phyloP scores from a whole-genome alignment of 2,797 vertebrate genomes.

The Austrolebias charrua region DNA sequence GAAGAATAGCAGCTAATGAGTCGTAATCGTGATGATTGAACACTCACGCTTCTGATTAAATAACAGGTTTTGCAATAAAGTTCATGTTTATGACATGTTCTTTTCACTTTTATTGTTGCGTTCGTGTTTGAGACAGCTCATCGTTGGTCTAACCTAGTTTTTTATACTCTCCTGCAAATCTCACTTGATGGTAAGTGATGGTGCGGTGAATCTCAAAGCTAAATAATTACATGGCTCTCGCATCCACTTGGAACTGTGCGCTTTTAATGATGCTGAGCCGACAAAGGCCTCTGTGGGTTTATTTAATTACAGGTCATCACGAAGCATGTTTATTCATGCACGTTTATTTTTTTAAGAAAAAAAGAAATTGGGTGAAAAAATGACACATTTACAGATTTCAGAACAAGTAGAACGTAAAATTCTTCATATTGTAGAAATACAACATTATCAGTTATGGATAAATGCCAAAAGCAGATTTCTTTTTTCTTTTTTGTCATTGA shows the following conservation, averaged over 20 bases:
- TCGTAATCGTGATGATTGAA: slow-evolving; percentile 33
- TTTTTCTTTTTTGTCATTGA: neutral
- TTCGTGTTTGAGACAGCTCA: neutral
- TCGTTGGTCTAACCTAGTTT: slow-evolving; percentile 5
- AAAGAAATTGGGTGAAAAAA: neutral
- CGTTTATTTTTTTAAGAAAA: slow-evolving; percentile 2
- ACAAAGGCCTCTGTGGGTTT: slow-evolving; percentile 46
- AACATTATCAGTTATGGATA: neutral
- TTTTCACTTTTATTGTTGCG: neutral
- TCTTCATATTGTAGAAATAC: neutral
- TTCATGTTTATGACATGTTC: neutral
- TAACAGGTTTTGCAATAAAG: slow-evolving; percentile 37
- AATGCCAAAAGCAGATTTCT: slow-evolving; percentile 1
- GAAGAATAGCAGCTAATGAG: slow-evolving; percentile 58
- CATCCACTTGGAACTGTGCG: slow-evolving; percentile 28
- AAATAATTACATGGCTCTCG: slow-evolving; percentile 64
- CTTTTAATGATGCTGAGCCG: slow-evolving; percentile 36
- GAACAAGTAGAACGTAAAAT: slow-evolving; percentile 9
- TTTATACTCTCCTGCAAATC: slow-evolving; percentile 39
- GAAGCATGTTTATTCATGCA: slow-evolving; percentile 14
- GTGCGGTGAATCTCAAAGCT: slow-evolving; percentile 49
- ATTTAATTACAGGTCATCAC: slow-evolving; percentile 58
- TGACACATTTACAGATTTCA: slow-evolving; percentile 5
- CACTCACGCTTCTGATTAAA: slow-evolving; percentile 31
- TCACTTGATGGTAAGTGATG: slow-evolving; percentile 42